Percentiles rank a stretch among this genome's conserved stretches.
These are phyloP conservation scores for Sebastes iracundus DNA, from an alignment of 2,797 vertebrate species.

Conservation along the genomic window DNA sequence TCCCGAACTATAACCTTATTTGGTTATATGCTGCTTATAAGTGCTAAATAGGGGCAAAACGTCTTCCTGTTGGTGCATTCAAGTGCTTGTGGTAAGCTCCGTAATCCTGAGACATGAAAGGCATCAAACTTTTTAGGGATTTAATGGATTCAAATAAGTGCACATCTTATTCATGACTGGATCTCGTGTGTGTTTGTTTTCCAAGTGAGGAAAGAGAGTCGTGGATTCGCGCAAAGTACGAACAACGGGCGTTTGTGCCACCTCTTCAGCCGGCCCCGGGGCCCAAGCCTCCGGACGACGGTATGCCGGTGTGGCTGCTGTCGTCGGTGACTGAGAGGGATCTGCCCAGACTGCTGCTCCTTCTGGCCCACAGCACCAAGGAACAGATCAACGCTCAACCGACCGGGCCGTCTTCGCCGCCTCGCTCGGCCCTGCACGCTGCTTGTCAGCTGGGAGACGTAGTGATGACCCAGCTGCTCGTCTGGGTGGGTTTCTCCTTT, in stretches of 20 bases:
- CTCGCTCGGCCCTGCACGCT: slow-evolving; percentile 88
- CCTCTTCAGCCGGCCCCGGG: slow-evolving; percentile 80
- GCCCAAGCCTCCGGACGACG: slow-evolving; percentile 62
- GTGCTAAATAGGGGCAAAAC: not conserved
- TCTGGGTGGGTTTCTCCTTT: slow-evolving; percentile 86
- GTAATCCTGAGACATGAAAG: not conserved
- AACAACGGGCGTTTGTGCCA: slow-evolving; percentile 90
- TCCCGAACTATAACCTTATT: not conserved
- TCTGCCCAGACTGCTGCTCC: slow-evolving; percentile 87
- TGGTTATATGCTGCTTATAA: not conserved
- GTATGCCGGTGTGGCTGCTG: slow-evolving; percentile 77
- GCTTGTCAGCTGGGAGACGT: slow-evolving; percentile 92
- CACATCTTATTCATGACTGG: not conserved
- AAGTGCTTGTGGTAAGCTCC: not conserved
- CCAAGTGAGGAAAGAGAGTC: slow-evolving; percentile 91
- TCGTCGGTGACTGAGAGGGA: slow-evolving; percentile 85
- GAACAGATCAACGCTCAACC: slow-evolving; percentile 84
- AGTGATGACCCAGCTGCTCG: slow-evolving; percentile 94
- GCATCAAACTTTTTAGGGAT: not conserved
- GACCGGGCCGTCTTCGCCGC: slow-evolving; percentile 60
- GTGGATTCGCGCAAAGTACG: slow-evolving; percentile 96
- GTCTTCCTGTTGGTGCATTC: not conserved
- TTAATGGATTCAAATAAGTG: not conserved
- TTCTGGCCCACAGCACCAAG: slow-evolving; percentile 92
- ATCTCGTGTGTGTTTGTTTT: not conserved